These are phyloP conservation scores for Conistra vaccinii DNA, from an alignment of 2,888 invertebrate genomes.

Conservation along the genomic window DNA sequence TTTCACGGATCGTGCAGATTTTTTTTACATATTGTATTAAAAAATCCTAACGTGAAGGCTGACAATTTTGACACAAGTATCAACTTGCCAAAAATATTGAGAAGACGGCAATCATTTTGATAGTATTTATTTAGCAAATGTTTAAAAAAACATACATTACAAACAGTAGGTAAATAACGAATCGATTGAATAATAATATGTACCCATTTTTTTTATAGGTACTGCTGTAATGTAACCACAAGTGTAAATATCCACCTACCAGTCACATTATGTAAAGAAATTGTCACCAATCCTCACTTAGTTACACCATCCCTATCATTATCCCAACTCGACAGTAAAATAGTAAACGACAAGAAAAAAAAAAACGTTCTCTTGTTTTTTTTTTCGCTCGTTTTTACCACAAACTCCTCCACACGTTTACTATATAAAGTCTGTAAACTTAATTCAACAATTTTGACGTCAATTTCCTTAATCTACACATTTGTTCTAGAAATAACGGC, in stretches of 20 bases:
- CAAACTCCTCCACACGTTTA: constrained; percentile 23
- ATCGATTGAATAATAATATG: too few relatives aligned
- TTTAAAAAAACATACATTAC: too few relatives aligned
- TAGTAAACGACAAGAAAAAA: background rate
- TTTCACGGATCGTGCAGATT: too few relatives aligned
- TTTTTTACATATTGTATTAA: too few relatives aligned
- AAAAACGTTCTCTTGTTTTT: background rate
- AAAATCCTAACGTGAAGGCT: too few relatives aligned
- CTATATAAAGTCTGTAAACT: background rate
- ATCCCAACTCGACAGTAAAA: background rate
- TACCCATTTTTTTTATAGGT: background rate
- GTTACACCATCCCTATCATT: background rate
- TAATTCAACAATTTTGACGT: constrained; percentile 24
- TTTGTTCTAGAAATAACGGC: constrained; percentile 47
- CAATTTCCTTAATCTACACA: constrained; percentile 25
- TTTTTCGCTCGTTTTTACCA: constrained; percentile 4
- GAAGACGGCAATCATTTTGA: background rate
- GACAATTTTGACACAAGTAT: too few relatives aligned
- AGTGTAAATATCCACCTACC: background rate
- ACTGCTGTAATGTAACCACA: background rate
- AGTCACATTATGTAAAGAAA: constrained; percentile 13
- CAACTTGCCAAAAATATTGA: background rate
- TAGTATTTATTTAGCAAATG: background rate
- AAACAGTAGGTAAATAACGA: too few relatives aligned
- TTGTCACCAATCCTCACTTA: constrained; percentile 48